Percentiles rank a stretch among this genome's conserved stretches.
These are phyloP conservation scores for Jaculus jaculus DNA, from an alignment of 2,113 vertebrate genomes.

Conservation along the genomic window DNA sequence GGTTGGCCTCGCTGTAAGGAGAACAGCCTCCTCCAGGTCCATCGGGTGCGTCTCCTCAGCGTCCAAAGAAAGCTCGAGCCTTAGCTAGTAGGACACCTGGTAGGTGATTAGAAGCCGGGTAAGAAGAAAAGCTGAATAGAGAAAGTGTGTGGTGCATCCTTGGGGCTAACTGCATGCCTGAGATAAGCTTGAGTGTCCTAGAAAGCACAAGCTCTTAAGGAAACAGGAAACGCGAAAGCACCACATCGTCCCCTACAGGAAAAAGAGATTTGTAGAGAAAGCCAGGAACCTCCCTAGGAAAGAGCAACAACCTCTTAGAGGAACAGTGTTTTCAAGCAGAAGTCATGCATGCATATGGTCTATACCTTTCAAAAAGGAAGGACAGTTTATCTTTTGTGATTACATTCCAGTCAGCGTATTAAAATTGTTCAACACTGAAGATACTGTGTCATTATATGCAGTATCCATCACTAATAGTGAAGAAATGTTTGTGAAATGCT, in stretches of 20 bases:
- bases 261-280: background rate
- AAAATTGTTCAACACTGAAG: background rate
- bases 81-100: background rate
- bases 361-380: background rate
- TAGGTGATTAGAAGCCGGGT: too few relatives aligned
- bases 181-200: too few relatives aligned
- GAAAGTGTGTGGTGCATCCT: background rate
- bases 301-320: too few relatives aligned
- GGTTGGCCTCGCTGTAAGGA: background rate
- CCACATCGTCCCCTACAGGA: background rate
- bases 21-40: background rate
- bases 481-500: background rate
- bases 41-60: background rate
- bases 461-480: background rate
- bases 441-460: background rate
- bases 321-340: background rate
- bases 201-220: background rate
- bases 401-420: background rate
- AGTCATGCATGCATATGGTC: background rate
- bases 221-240: background rate
- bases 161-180: too few relatives aligned
- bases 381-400: background rate
- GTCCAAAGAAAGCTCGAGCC: background rate
- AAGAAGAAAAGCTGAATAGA: background rate
- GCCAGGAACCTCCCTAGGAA: too few relatives aligned